These are phyloP conservation scores for Aporophyla nigra DNA, from an alignment of 2,888 invertebrate species.

Conservation along the genomic window DNA sequence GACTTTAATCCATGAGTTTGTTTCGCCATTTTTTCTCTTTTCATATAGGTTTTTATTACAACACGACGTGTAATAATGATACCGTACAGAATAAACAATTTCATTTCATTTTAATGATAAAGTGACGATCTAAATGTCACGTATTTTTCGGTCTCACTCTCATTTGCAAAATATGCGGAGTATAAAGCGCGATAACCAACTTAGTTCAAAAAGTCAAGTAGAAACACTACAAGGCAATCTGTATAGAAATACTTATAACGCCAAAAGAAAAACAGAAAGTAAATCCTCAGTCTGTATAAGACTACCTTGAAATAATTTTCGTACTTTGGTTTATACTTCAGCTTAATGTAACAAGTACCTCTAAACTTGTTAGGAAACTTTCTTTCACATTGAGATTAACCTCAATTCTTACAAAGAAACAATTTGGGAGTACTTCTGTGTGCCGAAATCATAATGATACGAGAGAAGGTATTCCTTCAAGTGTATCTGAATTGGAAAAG, in stretches of 20 bases:
- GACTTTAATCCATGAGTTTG: too few relatives aligned
- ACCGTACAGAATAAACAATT: too few relatives aligned
- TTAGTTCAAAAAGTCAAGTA: neutral
- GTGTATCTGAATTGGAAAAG: conserved; percentile 1
- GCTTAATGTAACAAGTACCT: conserved; percentile 33
- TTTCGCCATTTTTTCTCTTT: too few relatives aligned
- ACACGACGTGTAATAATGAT: too few relatives aligned
- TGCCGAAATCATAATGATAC: conserved; percentile 25
- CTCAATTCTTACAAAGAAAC: conserved; percentile 47
- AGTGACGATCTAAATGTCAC: neutral
- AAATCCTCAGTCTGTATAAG: neutral
- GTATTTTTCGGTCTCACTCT: neutral
- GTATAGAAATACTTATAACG: neutral
- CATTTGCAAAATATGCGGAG: neutral
- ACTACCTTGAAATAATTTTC: conserved; percentile 14
- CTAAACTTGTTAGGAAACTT: conserved; percentile 38
- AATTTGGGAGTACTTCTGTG: conserved; percentile 37
- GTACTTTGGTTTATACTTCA: conserved; percentile 10
- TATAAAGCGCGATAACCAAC: neutral
- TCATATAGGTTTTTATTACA: too few relatives aligned
- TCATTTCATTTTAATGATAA: too few relatives aligned
- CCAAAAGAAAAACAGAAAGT: conserved; percentile 23
- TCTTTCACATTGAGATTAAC: conserved; percentile 37
- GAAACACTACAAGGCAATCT: conserved; percentile 14
- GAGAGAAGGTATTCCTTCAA: conserved; percentile 3